phyloP scores from a whole-genome alignment of 1,140 invertebrate genomes.

The Pseudomyrmex concolor region DNA sequence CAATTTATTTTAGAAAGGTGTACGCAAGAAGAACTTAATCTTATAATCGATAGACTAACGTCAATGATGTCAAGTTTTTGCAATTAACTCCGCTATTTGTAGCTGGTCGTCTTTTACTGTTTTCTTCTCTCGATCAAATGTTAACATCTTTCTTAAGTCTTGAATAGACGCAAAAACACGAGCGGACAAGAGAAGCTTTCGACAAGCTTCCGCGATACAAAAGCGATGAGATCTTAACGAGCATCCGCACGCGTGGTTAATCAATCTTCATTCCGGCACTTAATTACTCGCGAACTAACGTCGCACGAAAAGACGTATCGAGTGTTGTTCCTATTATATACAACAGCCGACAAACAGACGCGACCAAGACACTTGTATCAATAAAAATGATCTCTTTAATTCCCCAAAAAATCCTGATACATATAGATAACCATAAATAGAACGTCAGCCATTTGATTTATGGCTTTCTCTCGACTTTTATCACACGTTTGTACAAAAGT shows the following conservation, averaged over 20 bases:
- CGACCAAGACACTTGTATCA: constrained; percentile 48
- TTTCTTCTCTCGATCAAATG: background rate
- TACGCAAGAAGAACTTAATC: no score
- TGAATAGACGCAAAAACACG: constrained; percentile 8
- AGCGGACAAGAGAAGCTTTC: constrained; percentile 3
- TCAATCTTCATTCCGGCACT: constrained; percentile 67
- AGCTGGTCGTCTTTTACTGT: constrained; percentile 14
- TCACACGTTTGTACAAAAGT: background rate
- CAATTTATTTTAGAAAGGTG: no score
- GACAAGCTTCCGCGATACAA: constrained; percentile 44
- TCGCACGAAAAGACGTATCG: constrained; percentile 58
- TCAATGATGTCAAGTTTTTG: background rate
- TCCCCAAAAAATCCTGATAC: constrained; percentile 4
- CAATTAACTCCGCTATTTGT: background rate
- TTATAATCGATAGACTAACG: background rate
- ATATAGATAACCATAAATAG: constrained; percentile 13
- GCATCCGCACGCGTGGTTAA: constrained; percentile 51
- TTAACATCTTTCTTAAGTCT: constrained; percentile 23
- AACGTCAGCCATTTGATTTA: constrained; percentile 24
- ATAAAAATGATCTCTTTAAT: constrained; percentile 13
- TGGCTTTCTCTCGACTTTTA: background rate
- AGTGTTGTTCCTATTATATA: constrained; percentile 30
- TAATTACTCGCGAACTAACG: constrained; percentile 62
- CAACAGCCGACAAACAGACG: constrained; percentile 26
- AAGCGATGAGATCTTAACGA: constrained; percentile 43